Conservation (phyloP, 92 coral and sea anemone species). For the Actinernus sp. region DNA sequence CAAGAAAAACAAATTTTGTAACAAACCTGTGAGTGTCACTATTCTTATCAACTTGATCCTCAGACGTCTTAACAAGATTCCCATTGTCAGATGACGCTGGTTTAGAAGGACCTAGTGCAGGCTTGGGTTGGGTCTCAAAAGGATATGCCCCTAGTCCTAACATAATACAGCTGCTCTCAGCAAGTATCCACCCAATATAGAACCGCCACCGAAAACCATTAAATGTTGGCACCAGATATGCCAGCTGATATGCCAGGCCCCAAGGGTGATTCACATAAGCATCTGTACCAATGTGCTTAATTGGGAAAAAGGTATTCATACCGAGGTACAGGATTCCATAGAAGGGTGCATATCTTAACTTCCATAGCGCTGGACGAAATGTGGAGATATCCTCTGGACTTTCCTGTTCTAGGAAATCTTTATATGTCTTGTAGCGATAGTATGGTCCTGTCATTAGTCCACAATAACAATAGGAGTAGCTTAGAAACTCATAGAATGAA, state of each 20-base stretch:
- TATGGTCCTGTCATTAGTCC: constrained; percentile 96
- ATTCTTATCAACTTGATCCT: constrained; percentile 2
- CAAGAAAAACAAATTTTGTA: too few species aligned
- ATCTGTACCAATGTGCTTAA: constrained; percentile 67
- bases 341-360: constrained; percentile 64
- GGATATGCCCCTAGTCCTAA: constrained; percentile 95
- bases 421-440: constrained; percentile 89
- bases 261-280: constrained; percentile 83
- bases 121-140: constrained; percentile 79
- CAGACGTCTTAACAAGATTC: constrained; percentile 24
- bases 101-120: constrained; percentile 93
- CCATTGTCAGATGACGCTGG: constrained; percentile 43
- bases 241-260: constrained; percentile 80
- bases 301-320: constrained; percentile 76
- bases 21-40: constrained; percentile 63
- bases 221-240: constrained; percentile 87
- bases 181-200: constrained; percentile 94
- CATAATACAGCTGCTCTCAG: constrained; percentile 89
- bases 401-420: constrained; percentile 85
- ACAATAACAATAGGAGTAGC: constrained; percentile 89
- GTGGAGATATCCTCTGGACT: constrained; percentile 79
- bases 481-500: constrained; percentile 78
- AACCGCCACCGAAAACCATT: constrained; percentile 95
- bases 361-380: constrained; percentile 67
- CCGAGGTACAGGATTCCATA: constrained; percentile 61